These are phyloP conservation scores for Chaenocephalus aceratus DNA, from an alignment of 2,113 vertebrate species.

Conservation along the genomic window DNA sequence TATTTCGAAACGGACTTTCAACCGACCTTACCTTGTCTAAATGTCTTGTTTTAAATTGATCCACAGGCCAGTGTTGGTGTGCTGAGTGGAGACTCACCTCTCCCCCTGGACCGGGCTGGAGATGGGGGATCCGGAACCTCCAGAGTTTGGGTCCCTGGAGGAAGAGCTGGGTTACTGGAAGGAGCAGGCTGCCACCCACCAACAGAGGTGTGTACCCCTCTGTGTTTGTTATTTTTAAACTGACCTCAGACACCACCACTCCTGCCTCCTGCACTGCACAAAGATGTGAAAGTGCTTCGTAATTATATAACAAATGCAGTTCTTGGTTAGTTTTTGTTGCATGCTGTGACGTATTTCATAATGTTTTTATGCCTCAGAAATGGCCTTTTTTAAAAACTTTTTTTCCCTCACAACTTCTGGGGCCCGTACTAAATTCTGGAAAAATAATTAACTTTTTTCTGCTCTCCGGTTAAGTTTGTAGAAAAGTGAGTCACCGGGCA, in stretches of 20 bases:
- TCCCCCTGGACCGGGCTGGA: not conserved
- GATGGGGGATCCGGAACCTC: slow-evolving; percentile 87
- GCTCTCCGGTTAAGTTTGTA: not conserved
- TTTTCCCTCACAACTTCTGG: not conserved
- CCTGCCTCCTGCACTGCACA: not conserved
- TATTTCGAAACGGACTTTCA: not conserved
- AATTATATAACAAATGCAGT: not conserved
- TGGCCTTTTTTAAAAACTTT: not conserved
- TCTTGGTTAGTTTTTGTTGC: not conserved
- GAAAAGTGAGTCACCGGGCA: slow-evolving; percentile 11
- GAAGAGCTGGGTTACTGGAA: slow-evolving; percentile 93
- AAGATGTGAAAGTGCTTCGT: not conserved
- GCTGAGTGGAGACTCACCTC: not conserved
- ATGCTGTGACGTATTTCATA: no score
- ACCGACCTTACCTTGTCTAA: not conserved
- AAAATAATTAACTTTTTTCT: not conserved
- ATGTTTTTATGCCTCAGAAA: not conserved
- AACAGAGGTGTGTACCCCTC: slow-evolving; percentile 84
- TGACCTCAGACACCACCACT: not conserved
- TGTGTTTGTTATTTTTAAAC: not conserved
- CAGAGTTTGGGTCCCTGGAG: slow-evolving; percentile 86
- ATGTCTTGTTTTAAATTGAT: not conserved
- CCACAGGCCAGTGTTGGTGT: not conserved
- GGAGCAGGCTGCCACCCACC: slow-evolving; percentile 87
- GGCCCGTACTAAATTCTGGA: not conserved